Base-by-base conservation (phyloP, 2,113 vertebrate genomes). In the Ptilorrhoa leucosticta region DNA sequence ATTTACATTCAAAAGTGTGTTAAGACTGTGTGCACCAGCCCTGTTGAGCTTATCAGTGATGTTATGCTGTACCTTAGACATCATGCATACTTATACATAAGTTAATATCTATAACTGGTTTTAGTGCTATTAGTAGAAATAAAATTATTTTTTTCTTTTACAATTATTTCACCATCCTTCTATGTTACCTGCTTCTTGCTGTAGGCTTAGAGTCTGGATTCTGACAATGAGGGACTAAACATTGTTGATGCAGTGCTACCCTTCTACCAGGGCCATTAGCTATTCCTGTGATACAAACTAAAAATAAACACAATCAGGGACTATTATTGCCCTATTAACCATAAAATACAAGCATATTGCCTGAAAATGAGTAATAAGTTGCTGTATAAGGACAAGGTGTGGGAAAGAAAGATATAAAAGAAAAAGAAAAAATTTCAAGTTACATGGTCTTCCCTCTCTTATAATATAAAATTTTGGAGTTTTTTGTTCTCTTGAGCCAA, bases 391-490 rank as follows among this genome's bases (percentile, higher is more conserved):
- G 28, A 78, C 13, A 73, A 57, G 8, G 13, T 65, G 10, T 64
- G 7, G 23, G 7, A 48, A 57, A 28, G 9, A 16, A 40, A 60
- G 6, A 80, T n/a, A 26, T n/a, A 50, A 71, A 85, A 5, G 4
- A 78, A 33, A 33, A 23, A 31, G 3, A 35, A 23, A 47, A 80
- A 22, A 37, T 1, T 48, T 72, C 37, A 53, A 30, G 13, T 84
- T 73, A 18, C 15, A 9, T 15, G 26, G 10, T 58, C 18, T 53
- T 48, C 40, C 7, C 5, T 65, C 12, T 71, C 37, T 45, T 16
- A 11, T 42, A 86, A 72, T 8, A 48, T 1, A 64, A 68, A 73
- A 45, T n/a, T 3, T 61, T 2, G 7, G 3, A 0, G 0, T 0
- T 31, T 66, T 84, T 70, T 42, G 2, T 60, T 76, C 15, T 85